Percentiles rank a stretch among this genome's conserved stretches.
phyloP scores from a whole-genome alignment of 2,113 vertebrate species.

The Collichthys lucidus region DNA sequence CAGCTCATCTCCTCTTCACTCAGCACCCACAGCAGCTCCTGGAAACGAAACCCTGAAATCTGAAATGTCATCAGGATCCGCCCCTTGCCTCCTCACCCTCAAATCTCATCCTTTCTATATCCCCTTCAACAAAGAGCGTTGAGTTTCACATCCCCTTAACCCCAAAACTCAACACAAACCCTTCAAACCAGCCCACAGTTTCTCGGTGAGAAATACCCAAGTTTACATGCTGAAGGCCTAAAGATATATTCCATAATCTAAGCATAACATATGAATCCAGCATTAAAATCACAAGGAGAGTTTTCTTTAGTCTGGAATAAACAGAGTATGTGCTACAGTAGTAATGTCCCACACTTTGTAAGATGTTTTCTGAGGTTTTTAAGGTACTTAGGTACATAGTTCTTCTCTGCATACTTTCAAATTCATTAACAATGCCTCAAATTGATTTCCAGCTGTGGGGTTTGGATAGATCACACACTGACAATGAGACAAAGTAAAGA shows the following conservation, averaged over 20 bases:
- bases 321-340: neutral
- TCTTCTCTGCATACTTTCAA: neutral
- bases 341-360: neutral
- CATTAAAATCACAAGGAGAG: neutral
- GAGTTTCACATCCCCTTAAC: constrained; percentile 49
- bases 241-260: constrained; percentile 33
- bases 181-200: constrained; percentile 23
- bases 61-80: constrained; percentile 58
- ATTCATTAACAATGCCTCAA: neutral
- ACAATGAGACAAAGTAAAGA: too few species aligned
- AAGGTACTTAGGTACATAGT: too few species aligned
- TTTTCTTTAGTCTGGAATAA: constrained; percentile 5
- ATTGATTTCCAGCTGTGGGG: neutral
- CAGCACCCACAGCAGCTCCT: constrained; percentile 58
- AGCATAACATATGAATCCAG: constrained; percentile 1
- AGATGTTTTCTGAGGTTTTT: neutral
- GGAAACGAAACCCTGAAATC: constrained; percentile 68
- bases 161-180: constrained; percentile 39
- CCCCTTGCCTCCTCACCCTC: constrained; percentile 39
- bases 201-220: constrained; percentile 1
- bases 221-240: constrained; percentile 6
- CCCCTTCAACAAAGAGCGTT: constrained; percentile 49
- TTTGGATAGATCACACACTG: too few species aligned
- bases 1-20: constrained; percentile 75
- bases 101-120: constrained; percentile 40